Conservation (phyloP, 35 echinoderm and acorn worm genomes). For the Apostichopus parvimensis region DNA sequence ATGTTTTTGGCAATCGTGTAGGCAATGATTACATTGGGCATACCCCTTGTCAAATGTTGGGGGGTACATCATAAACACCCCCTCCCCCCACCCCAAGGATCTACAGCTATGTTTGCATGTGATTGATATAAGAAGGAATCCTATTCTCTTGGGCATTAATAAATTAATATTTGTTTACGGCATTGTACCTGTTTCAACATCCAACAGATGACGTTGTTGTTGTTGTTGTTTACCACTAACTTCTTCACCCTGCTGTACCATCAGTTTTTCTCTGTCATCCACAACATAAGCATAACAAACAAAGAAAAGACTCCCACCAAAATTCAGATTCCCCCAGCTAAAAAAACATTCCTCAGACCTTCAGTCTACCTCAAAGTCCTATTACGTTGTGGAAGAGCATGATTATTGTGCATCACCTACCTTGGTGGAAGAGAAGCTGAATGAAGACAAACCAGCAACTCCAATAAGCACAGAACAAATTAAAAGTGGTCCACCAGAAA, state of each 20-base stretch:
- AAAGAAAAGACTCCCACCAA: constrained; percentile 31
- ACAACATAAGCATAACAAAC: too few species aligned
- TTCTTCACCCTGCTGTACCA: constrained; percentile 11
- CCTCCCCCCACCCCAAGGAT: too few species aligned
- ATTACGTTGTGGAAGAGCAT: background rate
- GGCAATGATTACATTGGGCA: too few species aligned
- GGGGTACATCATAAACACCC: too few species aligned
- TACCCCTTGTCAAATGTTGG: too few species aligned
- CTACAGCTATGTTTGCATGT: too few species aligned
- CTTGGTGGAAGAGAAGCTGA: constrained; percentile 39
- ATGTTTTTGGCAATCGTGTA: too few species aligned
- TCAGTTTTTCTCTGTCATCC: constrained; percentile 22
- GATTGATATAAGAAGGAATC: too few species aligned
- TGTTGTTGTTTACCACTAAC: constrained; percentile 18
- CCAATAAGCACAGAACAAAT: constrained; percentile 39
- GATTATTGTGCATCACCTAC: constrained; percentile 3
- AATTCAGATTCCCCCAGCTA: constrained; percentile 16
- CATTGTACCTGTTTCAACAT: background rate
- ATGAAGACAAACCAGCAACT: constrained; percentile 45
- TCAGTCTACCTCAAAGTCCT: background rate
- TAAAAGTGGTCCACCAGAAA: constrained; percentile 50
- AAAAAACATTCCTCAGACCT: background rate
- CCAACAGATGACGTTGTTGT: constrained; percentile 10
- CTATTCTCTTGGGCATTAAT: too few species aligned
- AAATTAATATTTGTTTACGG: background rate